Conservation (phyloP, 1,140 invertebrate species). For the Drosophila suzukii region DNA sequence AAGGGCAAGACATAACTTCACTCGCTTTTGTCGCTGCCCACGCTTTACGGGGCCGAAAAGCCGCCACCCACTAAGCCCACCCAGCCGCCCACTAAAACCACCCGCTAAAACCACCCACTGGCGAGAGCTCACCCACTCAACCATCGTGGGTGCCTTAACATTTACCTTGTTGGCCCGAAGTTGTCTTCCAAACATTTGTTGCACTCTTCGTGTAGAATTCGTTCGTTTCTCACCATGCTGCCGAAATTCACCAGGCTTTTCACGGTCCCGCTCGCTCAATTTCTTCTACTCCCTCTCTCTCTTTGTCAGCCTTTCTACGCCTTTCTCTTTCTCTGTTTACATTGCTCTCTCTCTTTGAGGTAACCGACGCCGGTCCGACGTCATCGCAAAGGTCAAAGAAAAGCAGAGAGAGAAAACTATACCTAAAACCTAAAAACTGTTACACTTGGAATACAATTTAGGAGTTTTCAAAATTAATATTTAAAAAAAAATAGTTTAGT, state of each 20-base stretch:
- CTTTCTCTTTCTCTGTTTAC: conserved; percentile 54
- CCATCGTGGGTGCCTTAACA: conserved; percentile 42
- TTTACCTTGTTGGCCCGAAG: conserved; percentile 53
- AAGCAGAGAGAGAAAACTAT: conserved; percentile 1
- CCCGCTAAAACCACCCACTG: conserved; percentile 15
- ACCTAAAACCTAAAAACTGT: background rate
- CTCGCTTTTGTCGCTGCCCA: conserved; percentile 49
- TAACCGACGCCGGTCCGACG: conserved; percentile 42
- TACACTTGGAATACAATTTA: background rate
- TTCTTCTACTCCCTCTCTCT: background rate
- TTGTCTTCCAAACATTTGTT: conserved; percentile 63
- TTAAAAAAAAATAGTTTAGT: background rate
- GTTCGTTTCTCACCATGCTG: conserved; percentile 57
- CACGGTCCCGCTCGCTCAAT: background rate
- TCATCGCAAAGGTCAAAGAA: conserved; percentile 68
- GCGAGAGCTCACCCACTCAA: conserved; percentile 1
- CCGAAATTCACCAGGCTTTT: conserved; percentile 16
- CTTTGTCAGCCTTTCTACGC: conserved; percentile 5
- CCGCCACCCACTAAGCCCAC: background rate
- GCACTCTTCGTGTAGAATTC: conserved; percentile 51
- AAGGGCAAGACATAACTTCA: conserved; percentile 61
- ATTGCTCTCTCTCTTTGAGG: conserved; percentile 27
- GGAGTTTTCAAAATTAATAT: background rate
- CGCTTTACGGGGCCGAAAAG: conserved; percentile 18
- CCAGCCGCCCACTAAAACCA: background rate